Conservation (phyloP, 2,888 invertebrate genomes). For the Argyresthia albistria region DNA sequence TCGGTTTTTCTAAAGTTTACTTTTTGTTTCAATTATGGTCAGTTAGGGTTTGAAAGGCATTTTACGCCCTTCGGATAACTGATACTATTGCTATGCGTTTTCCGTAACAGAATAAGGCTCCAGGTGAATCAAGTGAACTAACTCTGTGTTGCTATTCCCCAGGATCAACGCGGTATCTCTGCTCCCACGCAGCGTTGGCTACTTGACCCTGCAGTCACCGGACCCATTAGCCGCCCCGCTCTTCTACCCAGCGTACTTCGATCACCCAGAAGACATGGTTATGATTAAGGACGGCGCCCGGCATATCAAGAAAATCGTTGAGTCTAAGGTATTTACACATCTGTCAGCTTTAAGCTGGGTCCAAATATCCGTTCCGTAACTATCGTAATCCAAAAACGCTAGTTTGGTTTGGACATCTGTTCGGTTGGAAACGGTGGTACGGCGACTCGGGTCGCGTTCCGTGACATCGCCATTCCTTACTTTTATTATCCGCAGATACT, state of each 20-base stretch:
- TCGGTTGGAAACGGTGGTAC: too few relatives aligned
- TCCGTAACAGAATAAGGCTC: not conserved
- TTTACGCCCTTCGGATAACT: not conserved
- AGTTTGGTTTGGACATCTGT: not conserved
- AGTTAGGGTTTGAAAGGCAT: not conserved
- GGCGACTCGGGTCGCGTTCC: not conserved
- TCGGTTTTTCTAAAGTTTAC: too few relatives aligned
- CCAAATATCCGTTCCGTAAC: too few relatives aligned
- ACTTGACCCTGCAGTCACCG: slow-evolving; percentile 34
- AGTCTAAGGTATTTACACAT: slow-evolving; percentile 25
- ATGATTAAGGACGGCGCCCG: slow-evolving; percentile 35
- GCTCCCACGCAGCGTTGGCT: slow-evolving; percentile 37
- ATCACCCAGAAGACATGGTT: slow-evolving; percentile 34
- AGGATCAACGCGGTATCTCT: slow-evolving; percentile 40
- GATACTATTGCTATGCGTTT: not conserved
- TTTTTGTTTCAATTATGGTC: not conserved
- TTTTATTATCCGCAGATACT: slow-evolving; percentile 34
- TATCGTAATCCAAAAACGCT: not conserved
- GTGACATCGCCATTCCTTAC: not conserved
- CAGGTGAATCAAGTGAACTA: not conserved
- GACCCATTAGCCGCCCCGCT: slow-evolving; percentile 34
- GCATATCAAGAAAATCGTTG: slow-evolving; percentile 27
- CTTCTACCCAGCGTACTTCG: slow-evolving; percentile 37
- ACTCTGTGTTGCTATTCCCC: slow-evolving; percentile 8
- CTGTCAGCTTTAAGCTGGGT: too few relatives aligned